Base-by-base conservation (phyloP, 2,888 invertebrate genomes). In the Brachyopa scutellaris region DNA sequence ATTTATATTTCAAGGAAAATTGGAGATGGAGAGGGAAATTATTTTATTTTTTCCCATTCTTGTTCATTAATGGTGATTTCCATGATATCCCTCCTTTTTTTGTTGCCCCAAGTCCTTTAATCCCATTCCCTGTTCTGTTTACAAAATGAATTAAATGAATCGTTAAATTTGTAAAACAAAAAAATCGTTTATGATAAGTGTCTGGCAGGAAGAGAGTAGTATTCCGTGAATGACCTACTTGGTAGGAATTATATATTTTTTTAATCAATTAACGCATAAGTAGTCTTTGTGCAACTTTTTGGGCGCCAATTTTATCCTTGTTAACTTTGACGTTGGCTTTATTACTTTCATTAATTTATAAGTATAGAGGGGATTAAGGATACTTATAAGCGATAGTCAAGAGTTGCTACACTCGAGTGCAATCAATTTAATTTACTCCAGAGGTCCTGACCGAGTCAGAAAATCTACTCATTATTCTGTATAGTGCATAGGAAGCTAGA, bases 221-320 rank as follows among this genome's bases (percentile, higher is more conserved):
- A 67, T 17, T 7, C 1, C 19, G 36, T 51, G 5, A 36, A 69
- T 47, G 67, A 45, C 45, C 45, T 11, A 57, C 23, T 55, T 67
- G 17, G 21, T 2, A 8, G 31, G 0, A 15, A n/a, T n/a, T 2
- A 4, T n/a, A 21, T 17, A 9, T n/a, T 13, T 21, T 55, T 55
- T 33, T 51, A 21, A 53, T 53, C 67, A 67, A 69, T 69, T 69
- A 69, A 57, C 23, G 36, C 45, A 36, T 57, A 47, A 57, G 33
- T 55, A 36, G 45, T 26, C 23, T 33, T 67, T 33, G 33, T 55
- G 21, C 9, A 8, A 23, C n/a, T 40, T 53, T 17, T n/a, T n/a
- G 2, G 21, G 15, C 1, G 36, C 0, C 40, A 23, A 45, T 26
- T 57, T 23, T 17, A 17, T 57, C 31, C 33, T 36, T 57, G 11